Percentiles rank a stretch among this genome's conserved stretches.
Conservation (phyloP, 2,888 invertebrate genomes). For the Nomada hirtipes region DNA sequence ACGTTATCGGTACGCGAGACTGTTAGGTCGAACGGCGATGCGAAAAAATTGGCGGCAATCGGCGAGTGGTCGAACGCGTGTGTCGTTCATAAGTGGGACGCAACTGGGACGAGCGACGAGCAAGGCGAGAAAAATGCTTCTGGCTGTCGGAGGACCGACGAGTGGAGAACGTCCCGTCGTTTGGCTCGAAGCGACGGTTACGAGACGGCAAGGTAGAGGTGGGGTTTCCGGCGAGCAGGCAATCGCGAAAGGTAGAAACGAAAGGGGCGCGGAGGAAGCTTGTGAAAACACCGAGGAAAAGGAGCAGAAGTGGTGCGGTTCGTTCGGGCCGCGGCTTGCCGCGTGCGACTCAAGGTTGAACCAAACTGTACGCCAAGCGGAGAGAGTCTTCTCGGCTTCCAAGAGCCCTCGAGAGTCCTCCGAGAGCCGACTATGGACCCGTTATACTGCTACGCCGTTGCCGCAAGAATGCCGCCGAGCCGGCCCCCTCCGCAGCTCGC, state of each 20-base stretch:
- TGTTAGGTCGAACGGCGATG: neutral
- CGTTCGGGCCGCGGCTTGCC: conserved; percentile 19
- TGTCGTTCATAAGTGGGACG: conserved; percentile 18
- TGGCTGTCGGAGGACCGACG: conserved; percentile 4
- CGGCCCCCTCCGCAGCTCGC: conserved; percentile 59
- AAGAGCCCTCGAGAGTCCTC: conserved; percentile 55
- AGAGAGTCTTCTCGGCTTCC: conserved; percentile 45
- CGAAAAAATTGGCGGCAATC: neutral
- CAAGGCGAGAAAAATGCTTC: conserved; percentile 15
- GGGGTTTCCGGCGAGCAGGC: conserved; percentile 39
- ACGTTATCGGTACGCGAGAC: conserved; percentile 2
- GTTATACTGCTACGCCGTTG: conserved; percentile 73
- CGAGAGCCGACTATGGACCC: conserved; percentile 73
- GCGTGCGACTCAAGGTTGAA: conserved; percentile 52
- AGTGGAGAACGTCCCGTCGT: conserved; percentile 1
- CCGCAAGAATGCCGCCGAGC: conserved; percentile 77
- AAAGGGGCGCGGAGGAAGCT: conserved; percentile 10
- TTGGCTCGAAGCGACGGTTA: conserved; percentile 2
- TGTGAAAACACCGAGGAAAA: neutral
- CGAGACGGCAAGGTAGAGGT: conserved; percentile 31
- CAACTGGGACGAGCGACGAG: neutral
- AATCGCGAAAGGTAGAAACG: neutral
- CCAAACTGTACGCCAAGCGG: conserved; percentile 23
- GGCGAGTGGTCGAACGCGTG: neutral
- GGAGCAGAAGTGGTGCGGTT: neutral